Evolutionary conservation across 53 echinoderm and acorn worm genomes (phyloP).

Genomic region (Paracentrotus lividus): DNA sequence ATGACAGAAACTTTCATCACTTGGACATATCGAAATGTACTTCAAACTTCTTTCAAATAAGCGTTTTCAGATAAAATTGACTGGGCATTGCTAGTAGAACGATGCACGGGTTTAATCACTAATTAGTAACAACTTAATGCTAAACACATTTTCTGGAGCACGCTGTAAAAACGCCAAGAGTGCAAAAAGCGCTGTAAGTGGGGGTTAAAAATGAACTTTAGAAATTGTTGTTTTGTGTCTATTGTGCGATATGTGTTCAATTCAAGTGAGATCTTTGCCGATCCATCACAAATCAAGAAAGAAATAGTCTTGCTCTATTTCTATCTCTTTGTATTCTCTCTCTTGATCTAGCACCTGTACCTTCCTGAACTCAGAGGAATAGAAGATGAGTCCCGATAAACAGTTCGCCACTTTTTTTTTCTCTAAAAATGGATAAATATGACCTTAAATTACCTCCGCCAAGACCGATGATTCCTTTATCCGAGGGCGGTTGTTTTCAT

Average conservation of each 20-base stretch:
- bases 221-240: conserved; percentile 25
- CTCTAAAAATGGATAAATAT: conserved; percentile 22
- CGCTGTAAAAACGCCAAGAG: background rate
- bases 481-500: conserved; percentile 33
- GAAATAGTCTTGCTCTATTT: conserved; percentile 32
- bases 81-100: too few species aligned
- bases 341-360: conserved; percentile 56
- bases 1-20: too few species aligned
- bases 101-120: too few species aligned
- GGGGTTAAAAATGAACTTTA: conserved; percentile 35
- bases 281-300: conserved; percentile 23
- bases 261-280: background rate
- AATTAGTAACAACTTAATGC: too few species aligned
- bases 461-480: conserved; percentile 55
- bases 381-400: background rate
- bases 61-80: too few species aligned
- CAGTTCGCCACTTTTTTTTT: conserved; percentile 11
- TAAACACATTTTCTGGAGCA: conserved; percentile 1
- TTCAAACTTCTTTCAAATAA: too few species aligned
- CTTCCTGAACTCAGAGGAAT: background rate
- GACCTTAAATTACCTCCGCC: conserved; percentile 54
- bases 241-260: conserved; percentile 29
- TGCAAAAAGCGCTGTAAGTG: conserved; percentile 26
- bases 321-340: background rate
- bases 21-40: too few species aligned